Conservation (phyloP, 2,797 vertebrate genomes). For the Triplophysa yarkandensis region DNA sequence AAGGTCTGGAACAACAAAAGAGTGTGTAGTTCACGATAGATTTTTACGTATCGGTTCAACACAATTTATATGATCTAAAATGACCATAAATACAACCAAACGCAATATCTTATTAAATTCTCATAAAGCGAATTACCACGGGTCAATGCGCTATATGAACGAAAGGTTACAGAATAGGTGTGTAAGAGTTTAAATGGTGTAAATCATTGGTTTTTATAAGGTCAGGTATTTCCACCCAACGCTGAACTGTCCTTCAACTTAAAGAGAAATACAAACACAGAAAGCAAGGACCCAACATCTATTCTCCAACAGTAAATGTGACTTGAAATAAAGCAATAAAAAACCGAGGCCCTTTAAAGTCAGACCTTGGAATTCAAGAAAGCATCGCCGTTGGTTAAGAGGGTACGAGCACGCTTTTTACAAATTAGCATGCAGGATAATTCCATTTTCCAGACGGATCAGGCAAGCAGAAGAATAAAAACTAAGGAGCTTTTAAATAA, state of each 20-base stretch:
- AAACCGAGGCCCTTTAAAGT: too few species aligned
- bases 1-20: too few species aligned
- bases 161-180: neutral
- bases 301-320: neutral
- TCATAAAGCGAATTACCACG: neutral
- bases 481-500: neutral
- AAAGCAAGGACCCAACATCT: neutral
- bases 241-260: neutral
- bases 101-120: too few species aligned
- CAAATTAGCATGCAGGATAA: neutral
- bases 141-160: neutral
- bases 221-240: conserved; percentile 22
- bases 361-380: neutral
- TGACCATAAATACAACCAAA: too few species aligned
- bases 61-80: too few species aligned
- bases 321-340: neutral
- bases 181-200: neutral
- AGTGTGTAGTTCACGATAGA: too few species aligned
- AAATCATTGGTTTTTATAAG: conserved; percentile 21
- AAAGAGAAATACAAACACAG: neutral
- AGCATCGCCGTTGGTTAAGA: neutral
- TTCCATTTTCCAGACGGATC: neutral
- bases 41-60: too few species aligned
- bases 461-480: neutral
- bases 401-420: neutral